phyloP scores from a whole-genome alignment of 1,140 invertebrate species.

The Augochlora pura region DNA sequence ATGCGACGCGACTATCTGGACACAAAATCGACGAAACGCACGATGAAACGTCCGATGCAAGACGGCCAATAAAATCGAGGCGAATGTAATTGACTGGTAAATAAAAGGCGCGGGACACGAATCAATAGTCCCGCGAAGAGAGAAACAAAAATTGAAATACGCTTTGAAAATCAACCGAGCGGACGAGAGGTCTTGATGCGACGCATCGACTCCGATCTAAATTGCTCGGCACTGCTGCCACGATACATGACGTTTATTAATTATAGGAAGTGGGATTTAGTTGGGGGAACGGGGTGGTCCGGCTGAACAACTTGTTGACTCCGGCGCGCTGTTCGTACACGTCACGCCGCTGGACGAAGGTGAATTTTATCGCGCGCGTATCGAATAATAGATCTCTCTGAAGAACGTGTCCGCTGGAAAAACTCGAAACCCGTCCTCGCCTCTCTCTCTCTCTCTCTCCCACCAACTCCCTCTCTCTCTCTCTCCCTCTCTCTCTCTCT shows the following conservation, averaged over 20 bases:
- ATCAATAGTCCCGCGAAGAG: slow-evolving; percentile 45
- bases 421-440: too few relatives aligned
- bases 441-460: too few relatives aligned
- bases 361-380: slow-evolving; percentile 39
- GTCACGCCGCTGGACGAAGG: slow-evolving; percentile 36
- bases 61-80: slow-evolving; percentile 51
- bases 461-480: too few relatives aligned
- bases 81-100: slow-evolving; percentile 51
- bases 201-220: slow-evolving; percentile 57
- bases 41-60: slow-evolving; percentile 52
- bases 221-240: slow-evolving; percentile 56
- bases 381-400: slow-evolving; percentile 10
- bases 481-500: too few relatives aligned
- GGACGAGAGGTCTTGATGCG: slow-evolving; percentile 56
- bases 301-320: slow-evolving; percentile 71
- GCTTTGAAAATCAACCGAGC: slow-evolving; percentile 58
- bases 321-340: slow-evolving; percentile 53
- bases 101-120: slow-evolving; percentile 54
- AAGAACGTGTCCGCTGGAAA: neutral
- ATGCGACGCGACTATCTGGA: slow-evolving; percentile 24
- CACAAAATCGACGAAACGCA: slow-evolving; percentile 42
- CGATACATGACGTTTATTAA: slow-evolving; percentile 69
- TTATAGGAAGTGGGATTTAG: slow-evolving; percentile 72
- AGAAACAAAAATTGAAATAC: slow-evolving; percentile 61
- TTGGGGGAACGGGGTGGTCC: slow-evolving; percentile 63